Evolutionary conservation across 2,888 invertebrate genomes (phyloP).

Genomic region (Selenia dentaria): DNA sequence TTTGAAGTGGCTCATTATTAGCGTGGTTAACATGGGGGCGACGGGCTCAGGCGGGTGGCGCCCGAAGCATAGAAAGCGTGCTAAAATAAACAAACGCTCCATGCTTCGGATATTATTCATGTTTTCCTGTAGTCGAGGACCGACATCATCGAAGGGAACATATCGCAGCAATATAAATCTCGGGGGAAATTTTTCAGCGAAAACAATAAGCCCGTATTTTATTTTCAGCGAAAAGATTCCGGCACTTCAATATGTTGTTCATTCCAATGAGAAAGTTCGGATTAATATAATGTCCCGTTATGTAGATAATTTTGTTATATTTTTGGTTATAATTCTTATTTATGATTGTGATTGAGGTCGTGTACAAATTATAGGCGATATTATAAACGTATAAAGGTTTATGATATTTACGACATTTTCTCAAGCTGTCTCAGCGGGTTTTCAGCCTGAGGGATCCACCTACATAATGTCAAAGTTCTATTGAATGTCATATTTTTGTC

Average conservation of each 20-base stretch:
- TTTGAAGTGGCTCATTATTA: conserved; percentile 25
- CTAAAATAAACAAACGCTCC: conserved; percentile 31
- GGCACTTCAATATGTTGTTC: conserved; percentile 35
- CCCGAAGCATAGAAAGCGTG: conserved; percentile 11
- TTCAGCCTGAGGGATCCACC: no score
- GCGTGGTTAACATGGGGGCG: conserved; percentile 18
- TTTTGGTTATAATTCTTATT: no score
- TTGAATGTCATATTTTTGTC: no score
- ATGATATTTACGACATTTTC: no score
- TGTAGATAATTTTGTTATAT: no score
- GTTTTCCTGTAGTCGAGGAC: conserved; percentile 34
- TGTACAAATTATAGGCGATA: no score
- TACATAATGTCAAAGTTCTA: no score
- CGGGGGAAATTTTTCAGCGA: conserved; percentile 51
- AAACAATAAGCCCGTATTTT: conserved; percentile 53
- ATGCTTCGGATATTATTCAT: conserved; percentile 34
- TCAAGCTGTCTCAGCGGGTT: no score
- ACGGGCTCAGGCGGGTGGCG: not conserved
- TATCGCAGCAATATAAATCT: conserved; percentile 48
- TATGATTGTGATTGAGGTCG: no score
- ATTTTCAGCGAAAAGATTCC: conserved; percentile 46
- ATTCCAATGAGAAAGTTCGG: conserved; percentile 37
- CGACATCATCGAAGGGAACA: conserved; percentile 46
- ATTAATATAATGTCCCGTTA: conserved; percentile 37
- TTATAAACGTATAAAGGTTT: no score